phyloP scores from a whole-genome alignment of 2,888 invertebrate species.

The Oligia strigilis region DNA sequence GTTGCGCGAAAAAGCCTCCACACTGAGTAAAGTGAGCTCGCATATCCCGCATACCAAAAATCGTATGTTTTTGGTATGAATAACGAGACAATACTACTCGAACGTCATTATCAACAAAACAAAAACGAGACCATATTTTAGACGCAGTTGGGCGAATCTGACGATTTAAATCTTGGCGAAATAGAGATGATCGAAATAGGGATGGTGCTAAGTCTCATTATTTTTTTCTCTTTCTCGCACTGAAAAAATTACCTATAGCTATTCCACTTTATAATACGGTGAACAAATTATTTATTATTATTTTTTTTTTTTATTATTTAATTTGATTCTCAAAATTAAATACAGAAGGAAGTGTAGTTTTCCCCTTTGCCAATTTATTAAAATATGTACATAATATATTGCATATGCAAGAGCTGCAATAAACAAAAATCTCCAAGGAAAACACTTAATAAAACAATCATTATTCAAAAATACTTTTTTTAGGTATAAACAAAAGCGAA shows the following conservation, averaged over 20 bases:
- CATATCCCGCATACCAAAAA: too few species aligned
- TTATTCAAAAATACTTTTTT: constrained; percentile 32
- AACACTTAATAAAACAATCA: constrained; percentile 41
- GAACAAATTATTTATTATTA: background rate
- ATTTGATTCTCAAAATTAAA: background rate
- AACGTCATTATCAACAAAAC: too few species aligned
- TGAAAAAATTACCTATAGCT: background rate
- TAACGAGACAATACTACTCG: background rate
- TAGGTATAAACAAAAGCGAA: constrained; percentile 29
- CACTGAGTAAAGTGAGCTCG: background rate
- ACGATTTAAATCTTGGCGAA: background rate
- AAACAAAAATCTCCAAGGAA: constrained; percentile 12
- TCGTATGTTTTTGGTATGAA: background rate
- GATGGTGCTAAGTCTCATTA: background rate
- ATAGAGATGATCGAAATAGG: background rate
- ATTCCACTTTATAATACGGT: background rate
- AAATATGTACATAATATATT: background rate
- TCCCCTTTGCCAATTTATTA: background rate
- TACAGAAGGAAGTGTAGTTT: background rate
- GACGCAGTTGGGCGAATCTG: background rate
- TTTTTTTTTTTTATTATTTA: too few species aligned
- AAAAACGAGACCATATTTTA: too few species aligned
- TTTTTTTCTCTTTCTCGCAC: background rate
- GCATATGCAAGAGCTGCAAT: background rate
- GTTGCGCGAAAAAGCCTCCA: background rate